phyloP scores from a whole-genome alignment of 1,140 invertebrate genomes.

The Pseudomyrmex sp. region DNA sequence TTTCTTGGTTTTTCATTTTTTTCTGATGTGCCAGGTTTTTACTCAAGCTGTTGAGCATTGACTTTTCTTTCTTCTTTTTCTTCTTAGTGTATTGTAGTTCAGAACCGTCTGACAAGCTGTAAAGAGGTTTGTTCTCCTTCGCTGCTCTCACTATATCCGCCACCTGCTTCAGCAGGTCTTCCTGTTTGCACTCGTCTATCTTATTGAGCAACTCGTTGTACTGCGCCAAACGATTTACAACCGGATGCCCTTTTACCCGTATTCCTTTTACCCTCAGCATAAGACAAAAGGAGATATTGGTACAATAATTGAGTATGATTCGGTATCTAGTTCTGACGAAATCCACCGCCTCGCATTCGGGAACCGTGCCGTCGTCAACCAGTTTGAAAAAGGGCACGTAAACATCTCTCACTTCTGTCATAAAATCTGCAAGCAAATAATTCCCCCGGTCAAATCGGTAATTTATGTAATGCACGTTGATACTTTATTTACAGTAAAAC shows the following conservation, averaged over 20 bases:
- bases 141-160: slow-evolving; percentile 81
- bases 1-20: background rate
- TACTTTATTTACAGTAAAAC: too few relatives aligned
- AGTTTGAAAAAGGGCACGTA: slow-evolving; percentile 89
- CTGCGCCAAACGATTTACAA: slow-evolving; percentile 93
- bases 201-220: slow-evolving; percentile 90
- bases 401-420: slow-evolving; percentile 88
- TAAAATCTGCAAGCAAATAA: slow-evolving; percentile 79
- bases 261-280: slow-evolving; percentile 91
- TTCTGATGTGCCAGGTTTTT: slow-evolving; percentile 21
- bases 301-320: slow-evolving; percentile 92
- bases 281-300: slow-evolving; percentile 95
- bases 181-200: slow-evolving; percentile 88
- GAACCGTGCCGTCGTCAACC: slow-evolving; percentile 86
- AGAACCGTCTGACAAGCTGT: slow-evolving; percentile 70
- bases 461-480: too few relatives aligned
- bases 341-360: slow-evolving; percentile 86
- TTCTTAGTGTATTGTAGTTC: slow-evolving; percentile 1
- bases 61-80: slow-evolving; percentile 15
- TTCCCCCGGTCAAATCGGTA: too few relatives aligned
- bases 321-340: slow-evolving; percentile 91
- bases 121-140: slow-evolving; percentile 72
- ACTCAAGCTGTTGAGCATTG: slow-evolving; percentile 6
- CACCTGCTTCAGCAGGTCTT: slow-evolving; percentile 85
- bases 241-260: slow-evolving; percentile 92